Percentiles rank a stretch among this genome's conserved stretches.
These are phyloP conservation scores for Montipora capitata DNA, from an alignment of 92 coral and sea anemone species.

Conservation along the genomic window DNA sequence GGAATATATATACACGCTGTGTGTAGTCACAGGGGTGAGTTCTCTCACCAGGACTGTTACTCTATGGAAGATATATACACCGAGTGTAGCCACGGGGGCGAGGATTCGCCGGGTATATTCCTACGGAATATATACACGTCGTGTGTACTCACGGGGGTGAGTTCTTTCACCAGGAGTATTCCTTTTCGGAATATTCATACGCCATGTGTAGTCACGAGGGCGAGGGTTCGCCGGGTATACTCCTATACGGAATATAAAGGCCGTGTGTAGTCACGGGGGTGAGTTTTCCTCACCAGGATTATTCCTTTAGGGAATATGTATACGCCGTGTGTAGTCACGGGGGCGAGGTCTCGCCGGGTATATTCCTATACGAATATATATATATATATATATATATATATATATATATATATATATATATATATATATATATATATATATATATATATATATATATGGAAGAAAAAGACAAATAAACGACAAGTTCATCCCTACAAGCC, in stretches of 20 bases:
- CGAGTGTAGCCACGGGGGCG: constrained; percentile 1
- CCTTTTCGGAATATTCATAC: not conserved
- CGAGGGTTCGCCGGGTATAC: too few relatives aligned
- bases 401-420: too few relatives aligned
- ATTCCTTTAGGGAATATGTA: not conserved
- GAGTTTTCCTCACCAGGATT: constrained; percentile 1
- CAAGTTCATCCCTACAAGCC: too few relatives aligned
- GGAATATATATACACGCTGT: constrained; percentile 2
- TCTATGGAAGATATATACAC: not conserved
- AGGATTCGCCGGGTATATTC: too few relatives aligned
- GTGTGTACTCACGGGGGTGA: constrained; percentile 6
- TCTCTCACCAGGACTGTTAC: constrained; percentile 1
- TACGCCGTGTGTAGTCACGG: not conserved
- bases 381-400: too few relatives aligned
- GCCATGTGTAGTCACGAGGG: not conserved
- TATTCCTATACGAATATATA: too few relatives aligned
- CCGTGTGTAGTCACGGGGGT: constrained; percentile 3
- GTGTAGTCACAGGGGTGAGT: constrained; percentile 20
- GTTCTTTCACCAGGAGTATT: constrained; percentile 1
- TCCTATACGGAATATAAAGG: too few relatives aligned
- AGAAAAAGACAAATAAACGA: too few relatives aligned
- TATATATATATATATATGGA: too few relatives aligned
- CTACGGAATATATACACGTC: too few relatives aligned
- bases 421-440: too few relatives aligned
- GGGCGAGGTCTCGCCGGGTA: too few relatives aligned